Percentiles rank a stretch among this genome's conserved stretches.
Evolutionary conservation across 2,797 vertebrate species (phyloP).

Genomic region (Anomalospiza imberbis): DNA sequence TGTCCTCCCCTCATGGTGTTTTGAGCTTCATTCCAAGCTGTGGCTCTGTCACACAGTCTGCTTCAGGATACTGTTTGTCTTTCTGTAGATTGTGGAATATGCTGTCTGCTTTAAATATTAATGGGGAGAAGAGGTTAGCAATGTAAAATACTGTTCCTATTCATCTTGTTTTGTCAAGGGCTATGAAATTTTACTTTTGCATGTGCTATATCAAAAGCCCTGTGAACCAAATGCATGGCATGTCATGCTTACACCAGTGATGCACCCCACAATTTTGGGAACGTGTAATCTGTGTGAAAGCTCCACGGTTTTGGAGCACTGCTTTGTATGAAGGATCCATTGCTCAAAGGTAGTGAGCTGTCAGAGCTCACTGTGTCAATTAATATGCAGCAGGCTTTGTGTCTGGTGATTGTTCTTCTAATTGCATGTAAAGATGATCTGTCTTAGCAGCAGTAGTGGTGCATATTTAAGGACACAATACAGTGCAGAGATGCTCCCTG

Average conservation of each 20-base stretch:
- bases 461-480: background rate
- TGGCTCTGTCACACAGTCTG: rapidly evolving
- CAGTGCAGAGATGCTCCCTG: background rate
- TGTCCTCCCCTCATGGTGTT: background rate
- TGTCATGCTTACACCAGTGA: background rate
- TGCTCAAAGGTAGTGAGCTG: background rate
- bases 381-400: constrained; percentile 12
- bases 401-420: constrained; percentile 5
- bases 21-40: background rate
- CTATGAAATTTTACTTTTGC: background rate
- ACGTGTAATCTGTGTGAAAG: background rate
- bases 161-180: background rate
- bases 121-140: background rate
- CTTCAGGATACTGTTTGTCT: background rate
- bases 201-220: background rate
- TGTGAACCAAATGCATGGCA: rapidly evolving
- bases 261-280: background rate
- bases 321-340: background rate
- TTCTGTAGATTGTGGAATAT: background rate
- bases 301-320: background rate
- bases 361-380: background rate
- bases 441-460: background rate
- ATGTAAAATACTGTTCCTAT: background rate
- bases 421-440: background rate
- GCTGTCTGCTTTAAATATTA: background rate